Percentiles rank a stretch among this genome's conserved stretches.
Conservation (phyloP, 2,113 vertebrate species). For the Pavo muticus region DNA sequence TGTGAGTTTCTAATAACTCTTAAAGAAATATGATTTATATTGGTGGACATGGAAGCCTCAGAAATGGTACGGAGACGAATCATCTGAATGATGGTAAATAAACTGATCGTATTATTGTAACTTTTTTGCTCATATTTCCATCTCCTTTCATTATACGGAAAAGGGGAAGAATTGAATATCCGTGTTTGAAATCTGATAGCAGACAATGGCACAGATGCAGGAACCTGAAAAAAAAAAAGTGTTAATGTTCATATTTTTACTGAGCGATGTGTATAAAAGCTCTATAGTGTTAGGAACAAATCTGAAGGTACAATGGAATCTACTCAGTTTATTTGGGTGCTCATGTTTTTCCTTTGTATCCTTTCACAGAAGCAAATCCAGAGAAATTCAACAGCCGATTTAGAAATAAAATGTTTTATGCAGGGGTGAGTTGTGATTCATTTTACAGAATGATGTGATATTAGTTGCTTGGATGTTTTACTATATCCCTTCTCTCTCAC, state of each 20-base stretch:
- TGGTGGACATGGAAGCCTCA: neutral
- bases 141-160: neutral
- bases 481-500: neutral
- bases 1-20: neutral
- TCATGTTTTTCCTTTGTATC: constrained; percentile 21
- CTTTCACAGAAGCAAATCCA: constrained; percentile 91
- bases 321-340: neutral
- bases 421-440: constrained; percentile 86
- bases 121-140: neutral
- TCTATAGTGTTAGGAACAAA: neutral
- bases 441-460: neutral
- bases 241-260: neutral
- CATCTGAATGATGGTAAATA: neutral
- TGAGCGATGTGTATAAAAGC: neutral
- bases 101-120: neutral
- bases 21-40: neutral
- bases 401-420: constrained; percentile 98
- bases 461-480: neutral
- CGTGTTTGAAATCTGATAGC: neutral
- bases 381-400: constrained; percentile 98
- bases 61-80: neutral
- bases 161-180: neutral
- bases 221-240: neutral
- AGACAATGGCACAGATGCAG: neutral
- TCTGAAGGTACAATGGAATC: neutral